Conservation (phyloP, 2,888 invertebrate species). For the Cephalotes varians region DNA sequence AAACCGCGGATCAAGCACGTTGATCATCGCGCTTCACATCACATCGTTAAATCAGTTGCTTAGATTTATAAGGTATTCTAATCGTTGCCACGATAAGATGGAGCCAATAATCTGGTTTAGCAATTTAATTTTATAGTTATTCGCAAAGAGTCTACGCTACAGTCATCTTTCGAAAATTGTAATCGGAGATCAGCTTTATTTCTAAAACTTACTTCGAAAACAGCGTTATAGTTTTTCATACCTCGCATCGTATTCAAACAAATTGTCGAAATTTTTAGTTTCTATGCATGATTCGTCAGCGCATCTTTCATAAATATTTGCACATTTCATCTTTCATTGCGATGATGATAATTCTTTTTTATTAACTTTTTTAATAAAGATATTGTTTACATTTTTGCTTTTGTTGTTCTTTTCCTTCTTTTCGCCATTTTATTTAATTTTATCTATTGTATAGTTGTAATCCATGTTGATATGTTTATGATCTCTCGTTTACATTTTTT, state of each 20-base stretch:
- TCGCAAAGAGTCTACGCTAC: neutral
- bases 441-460: neutral
- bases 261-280: neutral
- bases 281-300: neutral
- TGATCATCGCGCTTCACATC: neutral
- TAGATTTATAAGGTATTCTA: slow-evolving; percentile 37
- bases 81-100: slow-evolving; percentile 20
- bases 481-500: neutral
- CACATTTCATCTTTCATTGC: neutral
- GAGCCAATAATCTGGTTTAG: slow-evolving; percentile 11
- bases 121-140: slow-evolving; percentile 19
- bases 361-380: slow-evolving; percentile 63
- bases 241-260: neutral
- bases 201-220: neutral
- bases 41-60: slow-evolving; percentile 31
- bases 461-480: neutral
- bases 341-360: slow-evolving; percentile 39
- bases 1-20: neutral
- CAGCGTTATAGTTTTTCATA: slow-evolving; percentile 2
- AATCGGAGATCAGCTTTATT: slow-evolving; percentile 5
- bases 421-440: slow-evolving; percentile 2
- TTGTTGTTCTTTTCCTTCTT: slow-evolving; percentile 35
- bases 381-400: slow-evolving; percentile 28
- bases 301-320: slow-evolving; percentile 8
- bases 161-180: slow-evolving; percentile 11